Conservation (phyloP, 2,888 invertebrate species). For the Nemapogon koenigi region DNA sequence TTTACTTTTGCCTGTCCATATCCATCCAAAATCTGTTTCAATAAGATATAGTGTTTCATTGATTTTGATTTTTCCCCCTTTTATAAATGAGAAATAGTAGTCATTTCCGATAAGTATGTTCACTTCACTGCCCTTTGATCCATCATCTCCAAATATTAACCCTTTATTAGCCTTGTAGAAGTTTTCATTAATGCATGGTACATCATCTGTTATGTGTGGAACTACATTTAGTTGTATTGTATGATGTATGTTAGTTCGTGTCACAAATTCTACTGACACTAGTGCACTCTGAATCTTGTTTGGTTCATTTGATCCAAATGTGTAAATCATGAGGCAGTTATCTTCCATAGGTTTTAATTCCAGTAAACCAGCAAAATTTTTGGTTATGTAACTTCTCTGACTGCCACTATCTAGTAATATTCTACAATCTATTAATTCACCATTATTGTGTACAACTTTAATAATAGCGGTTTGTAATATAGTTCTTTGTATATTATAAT, state of each 20-base stretch:
- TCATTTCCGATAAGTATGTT: conserved; percentile 11
- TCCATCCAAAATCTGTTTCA: conserved; percentile 7
- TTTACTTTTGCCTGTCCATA: not conserved
- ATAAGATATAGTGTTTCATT: not conserved
- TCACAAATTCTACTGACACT: not conserved
- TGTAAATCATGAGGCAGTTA: not conserved
- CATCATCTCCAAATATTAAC: conserved; percentile 11
- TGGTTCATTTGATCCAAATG: not conserved
- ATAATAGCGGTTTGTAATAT: conserved; percentile 5
- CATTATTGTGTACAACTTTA: not conserved
- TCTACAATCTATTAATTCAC: not conserved
- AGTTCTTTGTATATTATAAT: not conserved
- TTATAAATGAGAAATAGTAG: conserved; percentile 11
- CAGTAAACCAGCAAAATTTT: not conserved
- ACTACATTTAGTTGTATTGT: conserved; percentile 9
- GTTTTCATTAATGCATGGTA: too few species aligned
- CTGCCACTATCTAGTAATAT: conserved; percentile 8
- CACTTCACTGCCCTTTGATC: conserved; percentile 3
- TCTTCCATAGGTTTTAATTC: conserved; percentile 2
- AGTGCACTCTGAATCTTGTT: conserved; percentile 1
- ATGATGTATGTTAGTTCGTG: not conserved
- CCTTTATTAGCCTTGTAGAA: too few species aligned
- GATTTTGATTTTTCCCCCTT: not conserved
- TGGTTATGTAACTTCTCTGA: conserved; percentile 11
- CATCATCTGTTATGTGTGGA: conserved; percentile 5